These are phyloP conservation scores for Acronicta alni DNA, from an alignment of 2,888 invertebrate species.

Conservation along the genomic window DNA sequence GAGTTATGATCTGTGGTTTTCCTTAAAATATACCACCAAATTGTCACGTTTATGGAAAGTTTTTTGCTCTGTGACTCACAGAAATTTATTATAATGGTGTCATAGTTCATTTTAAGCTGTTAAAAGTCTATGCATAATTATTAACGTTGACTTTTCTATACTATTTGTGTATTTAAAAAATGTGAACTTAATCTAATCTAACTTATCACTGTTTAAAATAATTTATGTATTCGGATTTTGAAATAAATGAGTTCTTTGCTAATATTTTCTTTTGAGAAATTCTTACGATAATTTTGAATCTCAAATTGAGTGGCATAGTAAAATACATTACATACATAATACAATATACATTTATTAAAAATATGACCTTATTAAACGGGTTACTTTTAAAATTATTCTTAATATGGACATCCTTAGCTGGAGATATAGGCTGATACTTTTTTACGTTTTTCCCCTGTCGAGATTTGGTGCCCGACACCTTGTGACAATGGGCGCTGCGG, in stretches of 20 bases:
- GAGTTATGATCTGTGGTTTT: slow-evolving; percentile 29
- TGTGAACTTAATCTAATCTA: no score
- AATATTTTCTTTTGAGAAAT: no score
- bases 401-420: slow-evolving; percentile 41
- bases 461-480: slow-evolving; percentile 74
- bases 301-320: no score
- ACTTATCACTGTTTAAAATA: no score
- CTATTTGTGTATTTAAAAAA: slow-evolving; percentile 19
- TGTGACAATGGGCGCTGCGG: slow-evolving; percentile 71
- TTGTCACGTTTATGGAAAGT: slow-evolving; percentile 54
- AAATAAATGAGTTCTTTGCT: no score
- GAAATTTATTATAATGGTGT: slow-evolving; percentile 59
- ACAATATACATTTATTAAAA: no score
- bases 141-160: slow-evolving; percentile 28
- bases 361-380: no score
- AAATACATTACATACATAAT: no score
- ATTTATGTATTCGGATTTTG: no score
- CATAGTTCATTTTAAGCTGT: slow-evolving; percentile 61
- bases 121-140: slow-evolving; percentile 54
- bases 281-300: no score
- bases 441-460: slow-evolving; percentile 66
- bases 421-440: slow-evolving; percentile 52
- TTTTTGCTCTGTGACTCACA: slow-evolving; percentile 57
- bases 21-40: slow-evolving; percentile 38
- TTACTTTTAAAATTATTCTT: background rate